Percentiles rank a stretch among this genome's conserved stretches.
Conservation (phyloP, 2,797 vertebrate genomes). For the Lepilemur septentrionalis region DNA sequence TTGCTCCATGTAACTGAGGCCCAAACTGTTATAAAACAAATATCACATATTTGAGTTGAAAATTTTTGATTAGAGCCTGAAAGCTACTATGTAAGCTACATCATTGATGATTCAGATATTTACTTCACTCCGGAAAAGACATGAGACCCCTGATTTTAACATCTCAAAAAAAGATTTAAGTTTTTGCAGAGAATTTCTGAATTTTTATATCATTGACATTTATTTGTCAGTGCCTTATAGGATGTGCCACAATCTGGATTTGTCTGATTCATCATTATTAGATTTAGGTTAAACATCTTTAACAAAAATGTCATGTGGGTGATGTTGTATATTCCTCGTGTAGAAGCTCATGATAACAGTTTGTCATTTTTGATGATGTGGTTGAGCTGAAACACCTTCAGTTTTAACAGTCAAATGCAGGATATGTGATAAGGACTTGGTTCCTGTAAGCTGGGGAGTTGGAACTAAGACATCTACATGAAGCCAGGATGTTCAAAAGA, state of each 20-base stretch:
- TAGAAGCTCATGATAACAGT: background rate
- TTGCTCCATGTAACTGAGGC: no score
- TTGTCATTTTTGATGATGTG: background rate
- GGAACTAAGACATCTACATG: background rate
- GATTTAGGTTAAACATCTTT: background rate
- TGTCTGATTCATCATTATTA: background rate
- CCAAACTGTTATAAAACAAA: background rate
- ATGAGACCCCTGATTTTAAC: background rate
- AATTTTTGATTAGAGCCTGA: background rate
- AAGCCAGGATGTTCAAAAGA: background rate
- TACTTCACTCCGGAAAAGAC: background rate
- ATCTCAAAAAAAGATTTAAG: background rate
- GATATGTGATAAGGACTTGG: background rate
- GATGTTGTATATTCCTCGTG: background rate
- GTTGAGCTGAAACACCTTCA: background rate
- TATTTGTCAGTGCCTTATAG: background rate
- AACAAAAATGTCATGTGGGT: background rate
- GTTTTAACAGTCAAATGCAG: background rate
- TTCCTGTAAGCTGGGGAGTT: background rate
- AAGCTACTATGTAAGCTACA: background rate
- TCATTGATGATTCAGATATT: background rate
- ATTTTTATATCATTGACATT: background rate
- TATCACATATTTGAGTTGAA: background rate
- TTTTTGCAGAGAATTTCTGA: background rate
- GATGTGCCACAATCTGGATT: background rate